Evolutionary conservation across 1,140 invertebrate species (phyloP).

Genomic region (Drosophila navojoa): DNA sequence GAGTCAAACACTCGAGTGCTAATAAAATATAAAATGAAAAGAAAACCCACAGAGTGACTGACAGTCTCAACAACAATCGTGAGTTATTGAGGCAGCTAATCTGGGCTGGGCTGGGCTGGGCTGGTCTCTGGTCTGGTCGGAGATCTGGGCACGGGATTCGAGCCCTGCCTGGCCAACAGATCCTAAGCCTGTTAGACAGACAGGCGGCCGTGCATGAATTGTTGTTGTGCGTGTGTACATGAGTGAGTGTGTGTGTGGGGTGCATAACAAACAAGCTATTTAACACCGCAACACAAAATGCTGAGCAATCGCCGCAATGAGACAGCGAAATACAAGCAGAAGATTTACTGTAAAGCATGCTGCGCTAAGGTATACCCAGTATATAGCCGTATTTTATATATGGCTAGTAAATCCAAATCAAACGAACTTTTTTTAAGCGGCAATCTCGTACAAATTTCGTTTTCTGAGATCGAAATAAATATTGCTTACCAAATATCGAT

Average conservation of each 20-base stretch:
- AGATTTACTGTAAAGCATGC: neutral
- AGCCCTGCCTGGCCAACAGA: constrained; percentile 10
- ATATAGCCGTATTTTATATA: neutral
- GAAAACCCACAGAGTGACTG: constrained; percentile 71
- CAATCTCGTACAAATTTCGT: too few relatives aligned
- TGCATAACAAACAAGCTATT: constrained; percentile 80
- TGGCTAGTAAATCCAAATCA: too few relatives aligned
- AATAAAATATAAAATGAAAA: constrained; percentile 45
- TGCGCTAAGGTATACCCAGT: neutral
- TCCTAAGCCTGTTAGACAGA: constrained; percentile 62
- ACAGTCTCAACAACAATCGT: constrained; percentile 76
- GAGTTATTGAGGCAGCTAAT: constrained; percentile 79
- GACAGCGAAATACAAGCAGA: constrained; percentile 49
- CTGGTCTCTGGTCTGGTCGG: constrained; percentile 44
- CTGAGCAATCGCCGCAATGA: constrained; percentile 70
- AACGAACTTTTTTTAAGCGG: too few relatives aligned
- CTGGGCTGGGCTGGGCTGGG: constrained; percentile 28
- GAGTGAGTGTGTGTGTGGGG: constrained; percentile 50
- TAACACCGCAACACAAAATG: constrained; percentile 69
- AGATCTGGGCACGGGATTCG: neutral
- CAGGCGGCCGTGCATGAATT: constrained; percentile 36
- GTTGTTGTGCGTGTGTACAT: constrained; percentile 4
- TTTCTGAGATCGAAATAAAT: too few relatives aligned
- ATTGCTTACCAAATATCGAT: too few relatives aligned
- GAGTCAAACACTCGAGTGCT: constrained; percentile 60